These are phyloP conservation scores for Aromia moschata DNA, from an alignment of 2,888 invertebrate species.

Conservation along the genomic window DNA sequence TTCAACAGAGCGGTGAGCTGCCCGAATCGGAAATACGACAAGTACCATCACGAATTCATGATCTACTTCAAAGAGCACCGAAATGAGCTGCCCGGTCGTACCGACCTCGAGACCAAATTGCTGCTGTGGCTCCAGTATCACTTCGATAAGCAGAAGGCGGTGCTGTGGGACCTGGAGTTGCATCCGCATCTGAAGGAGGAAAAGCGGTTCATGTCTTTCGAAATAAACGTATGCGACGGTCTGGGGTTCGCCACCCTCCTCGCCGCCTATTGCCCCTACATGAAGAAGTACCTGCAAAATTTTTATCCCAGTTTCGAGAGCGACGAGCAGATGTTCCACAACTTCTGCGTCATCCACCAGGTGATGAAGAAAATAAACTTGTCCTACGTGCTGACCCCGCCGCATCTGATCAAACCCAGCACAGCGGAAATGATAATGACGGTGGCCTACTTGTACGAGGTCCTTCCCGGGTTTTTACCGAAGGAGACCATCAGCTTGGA, in stretches of 20 bases:
- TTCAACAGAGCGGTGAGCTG: conserved; percentile 57
- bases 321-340: conserved; percentile 65
- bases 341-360: conserved; percentile 62
- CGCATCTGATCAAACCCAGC: conserved; percentile 66
- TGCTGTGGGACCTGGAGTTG: conserved; percentile 62
- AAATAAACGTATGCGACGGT: conserved; percentile 66
- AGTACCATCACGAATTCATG: conserved; percentile 47
- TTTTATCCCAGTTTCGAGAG: conserved; percentile 62
- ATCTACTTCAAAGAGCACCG: conserved; percentile 30
- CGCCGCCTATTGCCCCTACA: conserved; percentile 69
- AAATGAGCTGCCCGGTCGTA: conserved; percentile 6
- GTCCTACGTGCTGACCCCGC: conserved; percentile 67
- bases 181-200: conserved; percentile 19
- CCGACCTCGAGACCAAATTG: conserved; percentile 53
- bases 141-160: conserved; percentile 58
- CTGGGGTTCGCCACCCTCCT: conserved; percentile 67
- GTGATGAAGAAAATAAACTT: conserved; percentile 67
- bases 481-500: conserved; percentile 63
- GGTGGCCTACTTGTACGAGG: conserved; percentile 65
- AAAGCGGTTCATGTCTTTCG: conserved; percentile 61
- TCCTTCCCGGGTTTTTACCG: conserved; percentile 66
- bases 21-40: neutral
- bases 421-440: conserved; percentile 69
- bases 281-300: conserved; percentile 62
- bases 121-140: conserved; percentile 62